These are phyloP conservation scores for Agrotis clavis DNA, from an alignment of 2,888 invertebrate species.

Conservation along the genomic window DNA sequence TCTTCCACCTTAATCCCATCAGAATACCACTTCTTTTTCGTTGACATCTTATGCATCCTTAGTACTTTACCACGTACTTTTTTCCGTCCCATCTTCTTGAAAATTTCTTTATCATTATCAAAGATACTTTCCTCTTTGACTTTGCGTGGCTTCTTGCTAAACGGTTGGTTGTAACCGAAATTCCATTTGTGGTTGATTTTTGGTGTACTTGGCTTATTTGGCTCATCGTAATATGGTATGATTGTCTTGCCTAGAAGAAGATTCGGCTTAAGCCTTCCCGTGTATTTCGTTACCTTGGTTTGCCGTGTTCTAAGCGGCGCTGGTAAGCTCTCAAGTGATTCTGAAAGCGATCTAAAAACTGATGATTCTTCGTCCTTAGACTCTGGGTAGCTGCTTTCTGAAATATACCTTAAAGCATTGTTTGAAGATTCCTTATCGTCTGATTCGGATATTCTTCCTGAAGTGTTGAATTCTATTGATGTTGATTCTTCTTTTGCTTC, in stretches of 20 bases:
- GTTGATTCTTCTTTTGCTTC: too few relatives aligned
- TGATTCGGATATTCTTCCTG: not conserved
- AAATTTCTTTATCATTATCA: not conserved
- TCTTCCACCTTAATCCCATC: not conserved
- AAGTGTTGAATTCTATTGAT: too few relatives aligned
- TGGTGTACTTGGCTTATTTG: too few relatives aligned
- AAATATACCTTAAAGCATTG: accelerated
- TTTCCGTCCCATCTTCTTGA: not conserved
- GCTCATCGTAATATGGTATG: not conserved
- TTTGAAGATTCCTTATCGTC: too few relatives aligned
- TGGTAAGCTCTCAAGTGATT: not conserved
- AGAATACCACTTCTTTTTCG: not conserved
- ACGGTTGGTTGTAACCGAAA: not conserved
- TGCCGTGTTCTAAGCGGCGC: not conserved
- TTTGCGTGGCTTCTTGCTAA: not conserved
- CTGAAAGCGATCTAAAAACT: not conserved
- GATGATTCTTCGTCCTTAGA: not conserved
- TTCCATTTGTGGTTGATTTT: not conserved
- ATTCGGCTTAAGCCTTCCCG: not conserved
- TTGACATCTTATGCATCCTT: not conserved
- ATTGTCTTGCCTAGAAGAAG: not conserved
- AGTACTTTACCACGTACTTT: not conserved
- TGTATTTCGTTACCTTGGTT: not conserved
- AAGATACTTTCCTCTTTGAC: not conserved
- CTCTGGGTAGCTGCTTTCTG: not conserved